Evolutionary conservation across 2,888 invertebrate genomes (phyloP).

Genomic region (Allolobophora icterica): DNA sequence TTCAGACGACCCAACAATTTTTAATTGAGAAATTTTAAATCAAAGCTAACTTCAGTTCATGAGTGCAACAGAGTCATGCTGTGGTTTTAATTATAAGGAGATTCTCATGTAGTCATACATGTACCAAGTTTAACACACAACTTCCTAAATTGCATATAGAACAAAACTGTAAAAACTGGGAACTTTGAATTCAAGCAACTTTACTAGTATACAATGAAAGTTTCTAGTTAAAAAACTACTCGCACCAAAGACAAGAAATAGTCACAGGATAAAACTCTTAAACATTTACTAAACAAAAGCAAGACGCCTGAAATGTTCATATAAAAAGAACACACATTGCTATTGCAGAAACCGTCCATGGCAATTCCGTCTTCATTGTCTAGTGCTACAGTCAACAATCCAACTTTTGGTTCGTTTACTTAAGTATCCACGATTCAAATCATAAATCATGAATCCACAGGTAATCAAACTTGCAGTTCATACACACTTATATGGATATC

Average conservation of each 20-base stretch:
- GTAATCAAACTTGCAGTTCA: conserved; percentile 7
- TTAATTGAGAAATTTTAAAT: no score
- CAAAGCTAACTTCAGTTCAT: no score
- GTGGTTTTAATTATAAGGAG: conserved; percentile 14
- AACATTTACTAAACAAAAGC: background rate
- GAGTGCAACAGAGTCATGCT: no score
- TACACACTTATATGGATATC: background rate
- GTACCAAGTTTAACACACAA: background rate
- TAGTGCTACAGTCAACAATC: background rate
- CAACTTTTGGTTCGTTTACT: background rate
- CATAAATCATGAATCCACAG: no score
- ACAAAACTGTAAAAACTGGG: background rate
- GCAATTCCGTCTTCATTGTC: background rate
- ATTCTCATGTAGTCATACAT: background rate
- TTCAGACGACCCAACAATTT: no score
- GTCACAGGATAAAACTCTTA: background rate
- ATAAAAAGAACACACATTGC: conserved; percentile 1
- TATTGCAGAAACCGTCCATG: background rate
- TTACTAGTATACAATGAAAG: background rate
- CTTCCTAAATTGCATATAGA: background rate
- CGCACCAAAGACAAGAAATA: background rate
- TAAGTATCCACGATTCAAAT: background rate
- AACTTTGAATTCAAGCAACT: conserved; percentile 2
- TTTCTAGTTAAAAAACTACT: conserved; percentile 1
- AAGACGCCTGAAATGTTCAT: background rate